These are phyloP conservation scores for Fregetta grallaria DNA, from an alignment of 2,113 vertebrate genomes.

Conservation along the genomic window DNA sequence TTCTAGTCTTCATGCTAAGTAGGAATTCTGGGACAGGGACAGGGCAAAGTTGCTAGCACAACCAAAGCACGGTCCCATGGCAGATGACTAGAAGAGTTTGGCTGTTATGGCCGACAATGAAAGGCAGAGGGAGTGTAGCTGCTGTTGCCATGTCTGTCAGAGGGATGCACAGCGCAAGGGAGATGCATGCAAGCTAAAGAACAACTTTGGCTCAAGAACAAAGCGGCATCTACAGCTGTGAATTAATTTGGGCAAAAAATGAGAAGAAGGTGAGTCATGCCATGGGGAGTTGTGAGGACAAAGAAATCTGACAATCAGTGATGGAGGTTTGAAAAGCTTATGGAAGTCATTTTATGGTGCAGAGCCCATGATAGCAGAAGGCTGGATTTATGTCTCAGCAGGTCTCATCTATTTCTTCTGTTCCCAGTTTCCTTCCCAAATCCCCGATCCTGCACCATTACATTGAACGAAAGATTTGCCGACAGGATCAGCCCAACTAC, in stretches of 20 bases:
- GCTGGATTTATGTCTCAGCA: not conserved
- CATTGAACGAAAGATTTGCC: not conserved
- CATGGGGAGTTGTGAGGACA: not conserved
- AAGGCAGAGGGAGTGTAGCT: not conserved
- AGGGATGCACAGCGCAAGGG: not conserved
- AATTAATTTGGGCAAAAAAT: not conserved
- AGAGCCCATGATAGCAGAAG: not conserved
- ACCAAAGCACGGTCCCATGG: not conserved
- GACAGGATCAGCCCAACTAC: not conserved
- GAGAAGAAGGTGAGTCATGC: not conserved
- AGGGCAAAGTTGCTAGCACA: not conserved
- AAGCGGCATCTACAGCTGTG: not conserved
- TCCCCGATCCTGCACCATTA: not conserved
- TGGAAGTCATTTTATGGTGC: not conserved
- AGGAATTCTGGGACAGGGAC: not conserved
- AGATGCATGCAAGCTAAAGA: not conserved
- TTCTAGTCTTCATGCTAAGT: not conserved
- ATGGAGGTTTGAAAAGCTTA: not conserved
- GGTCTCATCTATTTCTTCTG: not conserved
- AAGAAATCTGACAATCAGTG: not conserved
- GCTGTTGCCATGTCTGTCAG: not conserved
- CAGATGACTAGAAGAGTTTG: not conserved
- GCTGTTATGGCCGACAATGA: not conserved
- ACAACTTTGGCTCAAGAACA: not conserved
- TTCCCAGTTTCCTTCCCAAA: not conserved